A percentile compares a stretch with the other conserved stretches of the same genome.
Evolutionary conservation across 2,113 vertebrate species (phyloP).

Genomic region (Argyrosomus japonicus): DNA sequence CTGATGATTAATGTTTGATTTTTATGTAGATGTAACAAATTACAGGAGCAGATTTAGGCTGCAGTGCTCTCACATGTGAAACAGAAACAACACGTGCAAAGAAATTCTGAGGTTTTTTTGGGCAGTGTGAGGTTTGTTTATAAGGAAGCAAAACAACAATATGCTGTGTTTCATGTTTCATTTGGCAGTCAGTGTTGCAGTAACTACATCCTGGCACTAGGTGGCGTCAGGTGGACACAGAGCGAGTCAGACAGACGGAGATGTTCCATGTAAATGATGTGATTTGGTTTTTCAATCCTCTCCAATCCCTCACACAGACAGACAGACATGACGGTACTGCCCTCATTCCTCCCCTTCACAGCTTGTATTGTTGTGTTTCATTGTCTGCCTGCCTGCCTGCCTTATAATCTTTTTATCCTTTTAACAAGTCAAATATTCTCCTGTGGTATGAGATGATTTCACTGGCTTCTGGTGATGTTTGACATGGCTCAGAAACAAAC

Average conservation of each 20-base stretch:
- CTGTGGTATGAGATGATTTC: background rate
- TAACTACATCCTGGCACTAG: conserved; percentile 44
- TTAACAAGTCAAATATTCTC: background rate
- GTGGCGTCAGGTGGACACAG: conserved; percentile 38
- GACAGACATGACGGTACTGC: background rate
- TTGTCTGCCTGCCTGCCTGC: background rate
- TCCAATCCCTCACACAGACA: conserved; percentile 11
- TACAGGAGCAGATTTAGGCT: background rate
- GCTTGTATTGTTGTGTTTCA: background rate
- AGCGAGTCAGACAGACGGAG: background rate
- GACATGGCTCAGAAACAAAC: background rate
- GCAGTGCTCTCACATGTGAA: background rate
- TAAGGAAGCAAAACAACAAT: background rate
- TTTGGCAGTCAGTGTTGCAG: background rate
- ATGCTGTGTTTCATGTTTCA: background rate
- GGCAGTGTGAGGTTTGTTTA: background rate
- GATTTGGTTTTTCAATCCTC: conserved; percentile 44
- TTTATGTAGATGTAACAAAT: background rate
- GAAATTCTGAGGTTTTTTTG: background rate
- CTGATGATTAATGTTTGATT: background rate
- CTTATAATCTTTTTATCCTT: background rate
- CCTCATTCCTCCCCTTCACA: conserved; percentile 2
- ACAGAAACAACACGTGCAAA: background rate
- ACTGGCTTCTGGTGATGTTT: background rate
- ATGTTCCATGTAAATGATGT: conserved; percentile 39